These are phyloP conservation scores for Lymantria monacha DNA, from an alignment of 2,888 invertebrate species.

Conservation along the genomic window DNA sequence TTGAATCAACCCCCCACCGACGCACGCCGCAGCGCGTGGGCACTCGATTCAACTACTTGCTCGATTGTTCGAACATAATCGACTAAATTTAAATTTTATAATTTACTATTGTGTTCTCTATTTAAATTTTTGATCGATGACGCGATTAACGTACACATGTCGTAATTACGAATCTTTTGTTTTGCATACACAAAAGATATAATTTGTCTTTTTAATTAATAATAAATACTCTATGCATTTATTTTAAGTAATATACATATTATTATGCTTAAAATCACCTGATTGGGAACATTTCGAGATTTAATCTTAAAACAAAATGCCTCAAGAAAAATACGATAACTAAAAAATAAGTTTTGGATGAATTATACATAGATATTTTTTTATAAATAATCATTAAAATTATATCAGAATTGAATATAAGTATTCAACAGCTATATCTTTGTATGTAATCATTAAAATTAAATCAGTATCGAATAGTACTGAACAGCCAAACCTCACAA, in stretches of 20 bases:
- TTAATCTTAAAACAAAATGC: no score
- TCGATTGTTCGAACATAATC: conserved; percentile 67
- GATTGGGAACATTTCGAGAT: no score
- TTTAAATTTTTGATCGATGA: conserved; percentile 46
- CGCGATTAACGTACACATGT: conserved; percentile 43
- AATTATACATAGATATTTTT: no score
- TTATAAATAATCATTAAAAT: no score
- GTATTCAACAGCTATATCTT: no score
- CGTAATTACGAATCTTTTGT: conserved; percentile 36
- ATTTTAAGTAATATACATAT: not conserved
- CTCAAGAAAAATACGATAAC: no score
- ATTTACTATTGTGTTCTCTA: conserved; percentile 49
- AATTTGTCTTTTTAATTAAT: conserved; percentile 2
- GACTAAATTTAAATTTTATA: conserved; percentile 58
- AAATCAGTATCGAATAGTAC: conserved; percentile 1
- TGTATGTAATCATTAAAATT: no score
- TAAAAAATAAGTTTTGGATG: no score
- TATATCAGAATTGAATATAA: not conserved
- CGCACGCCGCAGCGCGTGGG: conserved; percentile 52
- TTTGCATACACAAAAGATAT: conserved; percentile 20
- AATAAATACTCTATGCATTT: not conserved
- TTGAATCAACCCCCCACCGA: conserved; percentile 39
- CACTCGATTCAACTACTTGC: conserved; percentile 52
- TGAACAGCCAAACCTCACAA: conserved; percentile 24
- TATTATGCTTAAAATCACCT: no score